Evolutionary conservation across 2,888 invertebrate genomes (phyloP), one percentile per base, ranked within the genome.

Genomic region (Opisthograptis luteolata): DNA sequence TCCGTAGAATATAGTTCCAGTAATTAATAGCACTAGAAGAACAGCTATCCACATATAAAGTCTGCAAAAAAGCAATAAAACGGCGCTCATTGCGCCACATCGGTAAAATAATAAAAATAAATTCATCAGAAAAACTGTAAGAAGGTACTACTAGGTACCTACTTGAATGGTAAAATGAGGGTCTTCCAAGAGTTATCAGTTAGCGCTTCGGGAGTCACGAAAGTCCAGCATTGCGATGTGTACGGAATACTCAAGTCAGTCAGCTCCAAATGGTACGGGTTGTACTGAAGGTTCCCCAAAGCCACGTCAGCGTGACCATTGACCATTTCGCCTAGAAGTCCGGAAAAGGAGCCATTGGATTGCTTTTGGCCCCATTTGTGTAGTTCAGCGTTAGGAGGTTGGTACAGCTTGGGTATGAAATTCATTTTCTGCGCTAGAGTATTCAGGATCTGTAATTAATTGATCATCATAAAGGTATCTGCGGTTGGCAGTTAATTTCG

Each of bases 121-220:
- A n/a, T n/a, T n/a, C n/a, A n/a, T n/a, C n/a, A n/a, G n/a, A n/a
- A n/a, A n/a, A n/a, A n/a, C n/a, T n/a, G n/a, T n/a, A n/a, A n/a
- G n/a, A n/a, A n/a, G n/a, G n/a, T n/a, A n/a, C n/a, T n/a, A n/a
- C n/a, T 25, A 2, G 3, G 9, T 10, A 25, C 84, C 80, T 86
- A 95, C 96, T 92, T 94, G 69, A 96, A 96, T 0, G 96, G 96
- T 60, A 95, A 83, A 66, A 96, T 94, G 4, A 97, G 86, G 0
- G 96, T 95, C 76, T 94, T 95, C 96, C 96, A 96, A 0, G 96
- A 95, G 66, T 96, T 96, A 71, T 96, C 96, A 1, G 93, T 93
- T 10, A 95, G 84, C 0, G 96, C 93, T 80, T 96, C 96, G 0
- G 96, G 96, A 0, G 96, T 96, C 10, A 97, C 76, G 70, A 97